Evolutionary conservation across 2,888 invertebrate species (phyloP), one percentile per base, ranked within the genome.

Genomic region (Limenitis camilla): DNA sequence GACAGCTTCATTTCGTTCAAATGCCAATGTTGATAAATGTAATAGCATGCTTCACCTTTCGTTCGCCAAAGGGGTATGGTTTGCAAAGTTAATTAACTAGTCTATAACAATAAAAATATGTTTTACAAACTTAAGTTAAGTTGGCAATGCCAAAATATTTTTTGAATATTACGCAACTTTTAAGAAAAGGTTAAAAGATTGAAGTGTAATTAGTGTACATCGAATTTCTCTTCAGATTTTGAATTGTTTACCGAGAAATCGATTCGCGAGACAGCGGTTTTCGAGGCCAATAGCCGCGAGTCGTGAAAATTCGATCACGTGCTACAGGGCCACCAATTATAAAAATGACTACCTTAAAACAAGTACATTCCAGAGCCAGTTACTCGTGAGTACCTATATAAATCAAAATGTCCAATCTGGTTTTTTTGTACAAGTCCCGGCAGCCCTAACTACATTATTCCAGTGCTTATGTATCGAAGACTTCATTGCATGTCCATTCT

Each of bases 1-100:
- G 84, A 87, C 87, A 80, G 86, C 84, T 86, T 86, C 86, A 87
- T 86, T 85, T 85, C 79, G 83, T 78, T 78, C 73, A 72, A 73
- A 72, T 74, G 80, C 81, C 82, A 74, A 85, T 80, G 73, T 78
- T 84, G 85, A 84, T 82, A 72, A 69, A 82, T 64, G 68, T 69
- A 64, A 64, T 66, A 59, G 65, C 61, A 39, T 64, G 64, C 60
- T 53, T 54, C 61, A 66, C 74, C 81, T 79, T 81, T 81, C 74
- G 76, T 67, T 67, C 68, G 64, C 69, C 71, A 71, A 65, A 67
- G 78, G 72, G 76, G 77, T 78, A 74, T 73, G 66, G 68, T 68
- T 62, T 66, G 69, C 68, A 68, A 72, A 71, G 75, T 76, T 78
- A 76, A 81, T 80, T 78, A 80, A 19, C 19, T 78, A 76, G 77